Evolutionary conservation across 2,113 vertebrate genomes (phyloP), one percentile per base, ranked within the genome.

Genomic region (Capricornis sumatraensis): DNA sequence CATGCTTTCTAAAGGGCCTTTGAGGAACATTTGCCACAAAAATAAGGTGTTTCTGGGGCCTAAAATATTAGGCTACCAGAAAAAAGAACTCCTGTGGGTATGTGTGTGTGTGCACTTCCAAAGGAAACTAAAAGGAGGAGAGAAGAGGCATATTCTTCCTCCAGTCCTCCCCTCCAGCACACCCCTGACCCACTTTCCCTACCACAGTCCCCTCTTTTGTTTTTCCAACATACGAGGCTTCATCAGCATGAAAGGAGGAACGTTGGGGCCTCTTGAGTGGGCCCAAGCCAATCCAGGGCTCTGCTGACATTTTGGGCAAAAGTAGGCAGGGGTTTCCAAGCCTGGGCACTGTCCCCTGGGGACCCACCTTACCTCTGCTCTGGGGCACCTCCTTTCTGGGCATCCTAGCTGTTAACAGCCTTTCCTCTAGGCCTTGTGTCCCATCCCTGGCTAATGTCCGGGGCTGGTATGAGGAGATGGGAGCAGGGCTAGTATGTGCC

Each of bases 161-260:
- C n/a, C 40, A 40, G 50, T 21, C 74, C 5, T 28, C 14, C 50
- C 50, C 6, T 95, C 36, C n/a, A 58, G 21, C 13, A 89, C 53
- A 52, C 50, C 53, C 30, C 64, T 95, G 84, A 90, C 79, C n/a
- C 52, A 40, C 25, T 43, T 87, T 55, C 16, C 71, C 62, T 76
- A 40, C 74, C 19, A 74, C 57, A 12, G 4, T 4, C 16, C 91
- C 52, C 7, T 90, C 64, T 89, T 94, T 89, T 95, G 91, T 81
- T 62, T 86, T 96, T 88, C 91, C 43, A 87, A 89, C 15, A 62
- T 62, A 83, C 87, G 79, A 95, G 60, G 28, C 91, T 89, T 95
- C 93, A 74, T 90, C 52, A 87, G 47, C 15, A 6, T 45, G 36
- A 94, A 96, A 95, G 52, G 78, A 92, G 58, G 78, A 81, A 71